phyloP scores from a whole-genome alignment of 2,113 vertebrate species.

The Anthoscopus minutus region DNA sequence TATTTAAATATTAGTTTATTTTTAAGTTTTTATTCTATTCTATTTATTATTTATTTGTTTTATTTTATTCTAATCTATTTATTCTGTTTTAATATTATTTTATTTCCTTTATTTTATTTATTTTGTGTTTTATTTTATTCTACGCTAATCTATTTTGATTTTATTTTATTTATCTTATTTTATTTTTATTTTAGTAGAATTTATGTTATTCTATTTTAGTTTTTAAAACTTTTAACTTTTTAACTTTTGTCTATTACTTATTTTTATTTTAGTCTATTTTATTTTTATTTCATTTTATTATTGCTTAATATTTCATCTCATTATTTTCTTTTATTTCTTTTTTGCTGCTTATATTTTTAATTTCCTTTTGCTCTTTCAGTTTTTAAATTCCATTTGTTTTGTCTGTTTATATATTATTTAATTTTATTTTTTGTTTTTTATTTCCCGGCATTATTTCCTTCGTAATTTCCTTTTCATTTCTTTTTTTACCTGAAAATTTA shows the following conservation, averaged over 20 bases:
- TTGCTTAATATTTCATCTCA: rapidly evolving
- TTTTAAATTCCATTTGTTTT: neutral
- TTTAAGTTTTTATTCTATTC: neutral
- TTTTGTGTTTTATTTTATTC: neutral
- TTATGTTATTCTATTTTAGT: neutral
- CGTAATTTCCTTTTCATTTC: neutral
- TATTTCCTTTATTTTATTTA: neutral
- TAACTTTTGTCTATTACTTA: too few species aligned
- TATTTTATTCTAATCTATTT: too few species aligned
- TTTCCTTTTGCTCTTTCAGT: too few species aligned
- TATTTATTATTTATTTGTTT: too few species aligned
- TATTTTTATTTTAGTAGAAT: too few species aligned
- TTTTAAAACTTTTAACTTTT: too few species aligned
- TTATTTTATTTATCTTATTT: too few species aligned
- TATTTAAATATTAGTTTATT: neutral
- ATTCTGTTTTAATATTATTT: too few species aligned
- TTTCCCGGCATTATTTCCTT: neutral
- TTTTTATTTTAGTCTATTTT: neutral
- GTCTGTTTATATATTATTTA: neutral
- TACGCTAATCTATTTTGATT: too few species aligned
- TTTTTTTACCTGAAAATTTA: neutral
- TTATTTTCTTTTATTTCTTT: neutral
- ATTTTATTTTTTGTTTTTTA: neutral
- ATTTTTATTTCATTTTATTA: neutral
- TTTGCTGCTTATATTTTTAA: neutral